phyloP scores from a whole-genome alignment of 2,888 invertebrate species.

The Drosophila tripunctata region DNA sequence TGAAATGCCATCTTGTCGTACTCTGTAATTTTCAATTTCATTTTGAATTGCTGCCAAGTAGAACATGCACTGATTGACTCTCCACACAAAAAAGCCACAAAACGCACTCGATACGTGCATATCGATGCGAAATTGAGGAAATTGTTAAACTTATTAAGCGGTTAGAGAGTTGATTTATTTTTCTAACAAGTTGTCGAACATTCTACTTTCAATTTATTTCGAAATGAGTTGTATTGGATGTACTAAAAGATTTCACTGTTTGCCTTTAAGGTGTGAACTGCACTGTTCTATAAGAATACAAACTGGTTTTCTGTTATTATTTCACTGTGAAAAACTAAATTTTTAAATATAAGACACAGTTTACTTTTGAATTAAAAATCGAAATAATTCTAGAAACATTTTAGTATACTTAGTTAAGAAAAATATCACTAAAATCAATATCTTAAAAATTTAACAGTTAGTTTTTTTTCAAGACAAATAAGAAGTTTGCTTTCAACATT shows the following conservation, averaged over 20 bases:
- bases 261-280: slow-evolving; percentile 1
- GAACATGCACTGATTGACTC: slow-evolving; percentile 38
- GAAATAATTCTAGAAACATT: no score
- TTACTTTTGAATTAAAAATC: no score
- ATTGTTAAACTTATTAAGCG: slow-evolving; percentile 31
- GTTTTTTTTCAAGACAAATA: background rate
- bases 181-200: background rate
- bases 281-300: background rate
- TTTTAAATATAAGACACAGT: background rate
- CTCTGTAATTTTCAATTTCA: slow-evolving; percentile 68
- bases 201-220: slow-evolving; percentile 1
- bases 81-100: slow-evolving; percentile 20
- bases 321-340: background rate
- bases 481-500: background rate
- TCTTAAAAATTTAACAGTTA: background rate
- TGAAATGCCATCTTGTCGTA: slow-evolving; percentile 25
- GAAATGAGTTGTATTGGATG: background rate
- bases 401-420: no score
- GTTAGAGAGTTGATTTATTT: slow-evolving; percentile 46
- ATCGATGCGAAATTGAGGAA: slow-evolving; percentile 29
- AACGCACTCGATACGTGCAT: slow-evolving; percentile 4
- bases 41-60: slow-evolving; percentile 46
- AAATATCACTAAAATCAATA: no score
- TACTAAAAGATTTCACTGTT: background rate
- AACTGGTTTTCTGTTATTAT: background rate